Evolutionary conservation across 2,113 vertebrate genomes (phyloP).

Genomic region (Erpornis zantholeuca): DNA sequence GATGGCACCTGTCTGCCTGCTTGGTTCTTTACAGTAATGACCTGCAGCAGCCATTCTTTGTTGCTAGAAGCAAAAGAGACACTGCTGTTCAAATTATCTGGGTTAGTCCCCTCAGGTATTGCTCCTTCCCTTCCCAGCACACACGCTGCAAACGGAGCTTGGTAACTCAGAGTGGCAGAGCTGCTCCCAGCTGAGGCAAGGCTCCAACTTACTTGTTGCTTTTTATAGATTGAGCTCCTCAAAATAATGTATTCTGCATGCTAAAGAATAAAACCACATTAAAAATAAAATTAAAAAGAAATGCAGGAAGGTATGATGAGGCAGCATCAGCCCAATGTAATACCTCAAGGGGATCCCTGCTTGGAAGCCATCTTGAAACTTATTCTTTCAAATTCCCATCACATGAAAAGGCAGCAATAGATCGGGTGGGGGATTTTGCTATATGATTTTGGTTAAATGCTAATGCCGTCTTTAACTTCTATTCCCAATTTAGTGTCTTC

Average conservation of each 20-base stretch:
- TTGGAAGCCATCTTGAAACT: background rate
- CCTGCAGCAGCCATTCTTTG: background rate
- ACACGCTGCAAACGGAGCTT: fast-evolving
- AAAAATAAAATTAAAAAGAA: background rate
- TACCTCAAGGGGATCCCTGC: background rate
- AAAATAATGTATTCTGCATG: background rate
- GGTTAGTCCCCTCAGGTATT: background rate
- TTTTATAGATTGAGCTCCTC: background rate
- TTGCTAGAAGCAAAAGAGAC: background rate
- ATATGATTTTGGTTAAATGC: background rate
- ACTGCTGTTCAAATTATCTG: background rate
- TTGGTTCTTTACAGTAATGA: background rate
- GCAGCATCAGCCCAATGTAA: background rate
- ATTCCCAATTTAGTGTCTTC: background rate
- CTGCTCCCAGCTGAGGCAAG: background rate
- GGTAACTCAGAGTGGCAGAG: background rate
- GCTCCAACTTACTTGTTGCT: background rate
- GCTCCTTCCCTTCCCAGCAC: background rate
- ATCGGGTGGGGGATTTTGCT: background rate
- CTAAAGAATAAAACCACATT: background rate
- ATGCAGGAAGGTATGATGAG: background rate
- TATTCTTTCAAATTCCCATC: background rate
- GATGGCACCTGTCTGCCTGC: background rate
- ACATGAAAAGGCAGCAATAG: background rate
- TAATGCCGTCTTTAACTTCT: background rate